Base-by-base conservation (phyloP, 2,113 vertebrate species). In the Pangasianodon hypophthalmus region DNA sequence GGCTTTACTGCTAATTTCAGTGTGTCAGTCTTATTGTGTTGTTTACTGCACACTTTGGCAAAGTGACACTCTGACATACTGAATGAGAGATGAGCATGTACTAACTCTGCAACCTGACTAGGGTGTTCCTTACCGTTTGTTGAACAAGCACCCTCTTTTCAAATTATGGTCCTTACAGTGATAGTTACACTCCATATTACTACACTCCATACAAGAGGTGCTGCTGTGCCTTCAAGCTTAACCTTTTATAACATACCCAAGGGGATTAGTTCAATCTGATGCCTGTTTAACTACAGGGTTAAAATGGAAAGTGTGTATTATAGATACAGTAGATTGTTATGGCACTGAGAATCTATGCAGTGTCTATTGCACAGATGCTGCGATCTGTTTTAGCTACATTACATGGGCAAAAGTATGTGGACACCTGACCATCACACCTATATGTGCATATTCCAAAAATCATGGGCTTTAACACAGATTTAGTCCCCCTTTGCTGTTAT, bases 311-410 rank as follows among this genome's bases (percentile, higher is more conserved):
- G 24, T 29, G 21, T 50, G 41, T 48, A 46, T 75, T 44, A 44
- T 41, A 44, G 71, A 52, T 77, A 46, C 37, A 62, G 83, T 77
- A 29, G 48, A 86, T 81, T 81, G 85, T 85, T 54, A 29, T 24
- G 41, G 32, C 48, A 81, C 24, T 56, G 75, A 46, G 18, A 80
- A 73, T 73, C 32, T 41, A 37, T 8, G 18, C 71, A 75, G 71
- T 44, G 37, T 79, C 9, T 79, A 44, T 18, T 73, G 71, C 7
- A 69, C n/a, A 18, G 69, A 71, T 71, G 32, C 32, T 71, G 2
- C 16, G 19, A 46, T 44, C 10, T 9, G 18, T 71, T 18, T 75
- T 44, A 21, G 10, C 41, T 79, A 79, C 21, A 26, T 13, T 46
- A 46, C 13, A 26, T 48, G 6, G 37, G 32, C 16, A 73, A 44